Percentiles rank a stretch among this genome's conserved stretches.
phyloP scores from a whole-genome alignment of 2,113 vertebrate species.

The Polypterus bichir region DNA sequence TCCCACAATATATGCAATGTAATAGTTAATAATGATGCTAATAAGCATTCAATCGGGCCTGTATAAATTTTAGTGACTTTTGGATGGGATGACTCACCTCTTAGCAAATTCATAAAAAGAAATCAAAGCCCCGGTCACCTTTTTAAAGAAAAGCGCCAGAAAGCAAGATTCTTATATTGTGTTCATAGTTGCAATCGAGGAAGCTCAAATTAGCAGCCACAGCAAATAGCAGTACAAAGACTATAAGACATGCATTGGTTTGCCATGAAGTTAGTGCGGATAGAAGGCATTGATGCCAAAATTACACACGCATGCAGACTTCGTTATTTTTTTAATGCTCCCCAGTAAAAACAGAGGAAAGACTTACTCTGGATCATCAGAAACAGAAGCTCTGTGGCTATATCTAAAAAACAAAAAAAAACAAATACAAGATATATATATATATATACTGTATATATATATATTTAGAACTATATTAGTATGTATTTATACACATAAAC shows the following conservation, averaged over 20 bases:
- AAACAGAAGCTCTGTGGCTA: slow-evolving; percentile 76
- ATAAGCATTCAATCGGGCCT: no score
- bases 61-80: no score
- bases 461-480: no score
- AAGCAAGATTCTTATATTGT: no score
- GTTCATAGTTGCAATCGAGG: not conserved
- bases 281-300: slow-evolving; percentile 26
- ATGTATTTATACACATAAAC: no score
- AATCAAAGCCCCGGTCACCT: no score
- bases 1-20: no score
- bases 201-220: not conserved
- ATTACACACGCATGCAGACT: slow-evolving; percentile 46
- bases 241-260: not conserved
- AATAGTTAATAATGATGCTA: no score
- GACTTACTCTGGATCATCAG: slow-evolving; percentile 91
- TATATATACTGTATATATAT: no score
- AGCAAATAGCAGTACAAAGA: slow-evolving; percentile 1
- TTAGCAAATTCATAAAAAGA: no score
- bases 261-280: slow-evolving; percentile 20
- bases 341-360: slow-evolving; percentile 34
- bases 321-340: slow-evolving; percentile 37
- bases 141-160: no score
- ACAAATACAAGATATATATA: slow-evolving; percentile 23
- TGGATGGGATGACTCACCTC: no score
- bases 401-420: slow-evolving; percentile 74